Conservation (phyloP, 1,140 invertebrate genomes). For the Rhagoletis zephyria region DNA sequence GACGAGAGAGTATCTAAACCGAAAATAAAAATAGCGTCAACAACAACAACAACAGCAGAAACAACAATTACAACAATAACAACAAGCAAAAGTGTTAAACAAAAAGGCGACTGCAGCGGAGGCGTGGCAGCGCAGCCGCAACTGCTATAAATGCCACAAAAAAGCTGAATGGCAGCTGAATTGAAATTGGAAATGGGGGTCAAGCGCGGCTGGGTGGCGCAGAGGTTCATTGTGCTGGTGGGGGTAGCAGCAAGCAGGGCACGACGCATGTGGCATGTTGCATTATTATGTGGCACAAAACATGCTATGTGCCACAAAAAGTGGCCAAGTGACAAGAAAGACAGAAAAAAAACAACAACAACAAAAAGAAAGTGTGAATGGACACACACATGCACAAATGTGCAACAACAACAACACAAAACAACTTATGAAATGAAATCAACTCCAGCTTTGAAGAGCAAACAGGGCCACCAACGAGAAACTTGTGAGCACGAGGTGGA, state of each 20-base stretch:
- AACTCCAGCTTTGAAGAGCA: constrained; percentile 15
- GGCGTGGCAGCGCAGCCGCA: neutral
- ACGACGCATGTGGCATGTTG: constrained; percentile 10
- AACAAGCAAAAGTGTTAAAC: constrained; percentile 44
- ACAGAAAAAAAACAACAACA: neutral
- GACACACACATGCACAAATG: neutral
- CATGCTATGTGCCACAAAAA: neutral
- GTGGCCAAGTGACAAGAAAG: neutral
- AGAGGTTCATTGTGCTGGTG: neutral
- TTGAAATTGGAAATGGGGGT: constrained; percentile 38
- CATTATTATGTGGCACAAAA: constrained; percentile 16
- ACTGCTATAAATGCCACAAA: constrained; percentile 25
- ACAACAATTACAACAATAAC: constrained; percentile 53
- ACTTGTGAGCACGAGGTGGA: neutral
- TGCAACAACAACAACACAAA: constrained; percentile 1
- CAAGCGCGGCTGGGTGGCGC: neutral
- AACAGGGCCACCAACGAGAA: neutral
- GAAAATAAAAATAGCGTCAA: constrained; percentile 43
- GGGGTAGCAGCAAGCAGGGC: neutral
- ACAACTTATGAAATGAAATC: neutral
- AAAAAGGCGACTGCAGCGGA: neutral
- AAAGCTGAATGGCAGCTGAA: constrained; percentile 10
- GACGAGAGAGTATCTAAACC: constrained; percentile 8
- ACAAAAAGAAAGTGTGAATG: neutral
- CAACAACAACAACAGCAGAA: constrained; percentile 38